Conservation (phyloP, 1,140 invertebrate genomes). For the Teleogryllus occipitalis region DNA sequence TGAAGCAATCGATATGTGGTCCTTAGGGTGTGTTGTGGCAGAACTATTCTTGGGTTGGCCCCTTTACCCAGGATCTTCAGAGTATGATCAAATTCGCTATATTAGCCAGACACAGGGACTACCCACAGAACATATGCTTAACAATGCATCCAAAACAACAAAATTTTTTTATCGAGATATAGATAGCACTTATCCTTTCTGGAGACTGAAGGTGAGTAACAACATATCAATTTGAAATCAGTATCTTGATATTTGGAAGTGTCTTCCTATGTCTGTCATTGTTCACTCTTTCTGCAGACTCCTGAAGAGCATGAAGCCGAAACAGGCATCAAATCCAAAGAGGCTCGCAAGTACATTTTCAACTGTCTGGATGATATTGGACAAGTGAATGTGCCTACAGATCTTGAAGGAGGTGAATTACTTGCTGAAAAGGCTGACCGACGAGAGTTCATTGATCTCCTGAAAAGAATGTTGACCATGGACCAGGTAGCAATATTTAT, state of each 20-base stretch:
- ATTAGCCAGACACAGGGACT: conserved; percentile 87
- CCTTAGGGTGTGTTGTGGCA: conserved; percentile 97
- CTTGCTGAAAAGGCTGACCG: conserved; percentile 93
- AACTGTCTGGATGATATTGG: conserved; percentile 99
- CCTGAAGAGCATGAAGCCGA: conserved; percentile 97
- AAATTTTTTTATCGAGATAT: conserved; percentile 98
- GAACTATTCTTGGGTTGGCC: conserved; percentile 99
- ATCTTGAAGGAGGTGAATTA: conserved; percentile 89
- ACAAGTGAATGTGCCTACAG: conserved; percentile 93
- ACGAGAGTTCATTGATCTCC: conserved; percentile 90
- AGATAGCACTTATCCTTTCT: conserved; percentile 94
- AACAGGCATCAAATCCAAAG: conserved; percentile 97
- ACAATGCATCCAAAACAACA: conserved; percentile 94
- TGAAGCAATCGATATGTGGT: conserved; percentile 99
- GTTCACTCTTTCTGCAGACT: conserved; percentile 45
- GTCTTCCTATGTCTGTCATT: background rate
- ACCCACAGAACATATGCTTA: conserved; percentile 98
- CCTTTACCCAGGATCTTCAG: conserved; percentile 96
- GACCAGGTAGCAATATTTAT: conserved; percentile 74
- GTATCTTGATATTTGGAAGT: background rate
- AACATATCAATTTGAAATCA: background rate
- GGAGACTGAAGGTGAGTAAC: conserved; percentile 71
- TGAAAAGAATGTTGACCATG: conserved; percentile 96
- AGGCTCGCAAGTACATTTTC: conserved; percentile 99
- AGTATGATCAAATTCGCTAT: conserved; percentile 98